phyloP scores from a whole-genome alignment of 2,797 vertebrate species.

The Huso huso region DNA sequence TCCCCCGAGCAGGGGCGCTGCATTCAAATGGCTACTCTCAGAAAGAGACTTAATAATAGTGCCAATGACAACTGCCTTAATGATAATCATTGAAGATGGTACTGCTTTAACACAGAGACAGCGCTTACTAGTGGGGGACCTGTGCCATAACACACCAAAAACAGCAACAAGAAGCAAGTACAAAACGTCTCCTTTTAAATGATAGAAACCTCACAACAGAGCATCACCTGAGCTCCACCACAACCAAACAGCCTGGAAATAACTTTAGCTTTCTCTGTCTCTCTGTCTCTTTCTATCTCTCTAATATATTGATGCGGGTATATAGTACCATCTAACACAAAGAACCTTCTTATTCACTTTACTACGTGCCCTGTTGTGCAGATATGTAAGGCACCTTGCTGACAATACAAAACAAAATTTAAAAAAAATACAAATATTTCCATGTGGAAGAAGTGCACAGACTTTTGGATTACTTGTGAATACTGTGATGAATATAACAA shows the following conservation, averaged over 20 bases:
- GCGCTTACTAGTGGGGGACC: constrained; percentile 57
- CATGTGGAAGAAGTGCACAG: constrained; percentile 37
- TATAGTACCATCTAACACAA: constrained; percentile 73
- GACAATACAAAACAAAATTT: constrained; percentile 59
- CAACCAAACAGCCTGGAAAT: neutral
- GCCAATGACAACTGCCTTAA: constrained; percentile 98
- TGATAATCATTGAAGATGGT: constrained; percentile 63
- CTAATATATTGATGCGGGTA: constrained; percentile 81
- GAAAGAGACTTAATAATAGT: constrained; percentile 64
- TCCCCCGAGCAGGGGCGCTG: constrained; percentile 30
- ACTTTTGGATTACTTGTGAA: constrained; percentile 49
- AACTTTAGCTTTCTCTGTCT: constrained; percentile 30
- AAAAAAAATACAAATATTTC: constrained; percentile 47
- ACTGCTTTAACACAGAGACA: constrained; percentile 56
- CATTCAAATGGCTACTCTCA: constrained; percentile 61
- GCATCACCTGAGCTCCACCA: too few relatives aligned
- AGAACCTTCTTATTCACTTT: constrained; percentile 72
- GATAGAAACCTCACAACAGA: too few relatives aligned
- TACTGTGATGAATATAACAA: constrained; percentile 43
- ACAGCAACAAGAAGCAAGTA: constrained; percentile 57
- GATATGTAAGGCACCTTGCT: constrained; percentile 78
- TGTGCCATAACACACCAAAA: constrained; percentile 56
- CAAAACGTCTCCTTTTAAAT: constrained; percentile 48
- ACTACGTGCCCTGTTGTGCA: constrained; percentile 75
- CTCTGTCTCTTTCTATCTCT: constrained; percentile 49